Percentiles rank a stretch among this genome's conserved stretches.
These are phyloP conservation scores for Lepus oiostolus DNA, from an alignment of 2,797 vertebrate species.

Conservation along the genomic window DNA sequence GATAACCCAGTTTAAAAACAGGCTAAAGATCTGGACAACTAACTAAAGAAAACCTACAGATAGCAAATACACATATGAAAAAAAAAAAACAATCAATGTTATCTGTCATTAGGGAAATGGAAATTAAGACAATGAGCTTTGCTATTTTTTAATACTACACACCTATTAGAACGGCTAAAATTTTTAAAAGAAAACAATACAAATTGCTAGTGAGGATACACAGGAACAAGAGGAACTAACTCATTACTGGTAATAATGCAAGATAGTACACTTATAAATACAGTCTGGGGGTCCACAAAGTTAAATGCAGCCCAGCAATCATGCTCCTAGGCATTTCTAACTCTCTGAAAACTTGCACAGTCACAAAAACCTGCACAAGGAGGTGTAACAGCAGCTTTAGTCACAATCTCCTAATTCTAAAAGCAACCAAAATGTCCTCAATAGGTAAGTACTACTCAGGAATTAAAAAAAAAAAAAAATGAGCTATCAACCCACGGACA, in stretches of 20 bases:
- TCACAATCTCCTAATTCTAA: not conserved
- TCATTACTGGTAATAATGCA: not conserved
- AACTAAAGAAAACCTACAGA: not conserved
- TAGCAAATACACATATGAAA: constrained; percentile 24
- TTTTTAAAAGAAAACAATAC: not conserved
- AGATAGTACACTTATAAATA: not conserved
- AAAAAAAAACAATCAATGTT: not conserved
- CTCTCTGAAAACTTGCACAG: constrained; percentile 29
- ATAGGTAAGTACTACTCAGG: not conserved
- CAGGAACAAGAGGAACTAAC: not conserved
- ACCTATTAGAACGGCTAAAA: constrained; percentile 28
- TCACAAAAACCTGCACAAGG: not conserved
- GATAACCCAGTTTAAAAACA: not conserved
- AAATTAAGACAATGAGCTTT: not conserved
- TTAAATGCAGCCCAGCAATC: not conserved
- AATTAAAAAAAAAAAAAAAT: not conserved
- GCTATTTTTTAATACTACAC: not conserved
- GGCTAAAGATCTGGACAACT: not conserved
- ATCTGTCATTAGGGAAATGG: not conserved
- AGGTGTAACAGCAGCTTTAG: constrained; percentile 16
- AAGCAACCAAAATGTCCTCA: not conserved
- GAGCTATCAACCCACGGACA: not conserved
- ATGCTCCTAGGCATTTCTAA: not conserved
- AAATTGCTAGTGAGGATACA: not conserved
- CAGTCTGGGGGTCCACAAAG: not conserved